Base-by-base conservation (phyloP, 2,113 vertebrate species). In the Brachyhypopomus occidentalis region DNA sequence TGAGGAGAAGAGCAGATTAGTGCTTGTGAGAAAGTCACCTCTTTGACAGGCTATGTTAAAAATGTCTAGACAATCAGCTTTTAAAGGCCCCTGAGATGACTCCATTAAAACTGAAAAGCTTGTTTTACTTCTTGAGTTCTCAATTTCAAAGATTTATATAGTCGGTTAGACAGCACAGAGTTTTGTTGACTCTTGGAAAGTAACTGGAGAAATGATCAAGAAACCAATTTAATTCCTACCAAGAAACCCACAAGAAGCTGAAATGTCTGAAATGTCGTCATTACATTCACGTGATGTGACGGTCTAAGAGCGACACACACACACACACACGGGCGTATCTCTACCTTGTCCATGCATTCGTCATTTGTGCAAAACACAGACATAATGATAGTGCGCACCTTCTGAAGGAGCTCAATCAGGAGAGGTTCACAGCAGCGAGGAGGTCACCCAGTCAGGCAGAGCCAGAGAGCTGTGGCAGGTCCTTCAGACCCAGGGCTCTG, bases 401-500 rank as follows among this genome's bases (percentile, higher is more conserved):
- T 41, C 66, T 2, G 19, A 41, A 38, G 38, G 3, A 36, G 7
- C 34, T 70, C 34, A 22, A 3, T 70, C 8, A 70, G 19, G 41
- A 41, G 34, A 22, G 9, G 36, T 34, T 41, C 66, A 41, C 34
- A 41, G 66, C 66, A 70, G 36, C 41, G 56, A 80, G 75, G 76
- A 71, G 81, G 48, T 59, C 70, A 72, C 80, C 45, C 73, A 82
- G 55, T 76, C 80, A 70, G 22, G 7, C 30, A n/a, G 69, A 2
- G 23, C 72, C 48, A 22, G 34, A 71, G 27, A 71, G 23, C n/a
- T 60, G 77, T 58, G 62, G 23, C 11, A 22, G 64, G 71, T 41
- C 58, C 5, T 77, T 83, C 84, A 88, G 91, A 90, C 86, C 90
- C 86, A 88, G 19, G 55, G 27, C 73, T 82, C 69, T 92, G 92